Conservation (phyloP, 2,888 invertebrate genomes). For the Hirtodrosophila confusa region DNA sequence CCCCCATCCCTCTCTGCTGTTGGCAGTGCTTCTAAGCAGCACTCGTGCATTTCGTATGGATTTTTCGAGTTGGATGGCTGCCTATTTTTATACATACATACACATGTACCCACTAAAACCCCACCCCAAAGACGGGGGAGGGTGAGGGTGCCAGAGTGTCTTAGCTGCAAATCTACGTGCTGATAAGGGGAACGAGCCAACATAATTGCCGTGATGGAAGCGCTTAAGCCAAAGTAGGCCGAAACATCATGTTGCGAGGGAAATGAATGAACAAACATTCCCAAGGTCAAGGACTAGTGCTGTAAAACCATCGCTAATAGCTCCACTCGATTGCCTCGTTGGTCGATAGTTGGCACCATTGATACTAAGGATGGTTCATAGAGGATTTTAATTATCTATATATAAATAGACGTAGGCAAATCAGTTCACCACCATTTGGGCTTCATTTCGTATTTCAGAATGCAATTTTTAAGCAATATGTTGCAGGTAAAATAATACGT, state of each 20-base stretch:
- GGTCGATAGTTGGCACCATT: too few relatives aligned
- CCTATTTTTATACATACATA: constrained; percentile 8
- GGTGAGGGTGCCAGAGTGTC: constrained; percentile 16
- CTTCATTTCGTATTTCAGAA: too few relatives aligned
- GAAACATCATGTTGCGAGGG: constrained; percentile 6
- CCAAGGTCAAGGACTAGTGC: constrained; percentile 40
- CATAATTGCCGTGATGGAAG: constrained; percentile 15
- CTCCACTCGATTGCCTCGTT: too few relatives aligned
- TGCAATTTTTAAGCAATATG: too few relatives aligned
- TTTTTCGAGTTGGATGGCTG: constrained; percentile 9
- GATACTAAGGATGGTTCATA: too few relatives aligned
- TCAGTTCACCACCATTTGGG: too few relatives aligned
- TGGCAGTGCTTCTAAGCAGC: constrained; percentile 12
- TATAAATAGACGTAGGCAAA: too few relatives aligned
- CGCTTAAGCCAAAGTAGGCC: neutral
- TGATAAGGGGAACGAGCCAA: constrained; percentile 29
- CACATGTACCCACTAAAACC: too few relatives aligned
- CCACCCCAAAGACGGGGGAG: neutral
- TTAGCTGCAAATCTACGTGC: constrained; percentile 29
- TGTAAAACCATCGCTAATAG: too few relatives aligned
- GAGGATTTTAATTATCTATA: too few relatives aligned
- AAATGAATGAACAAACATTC: constrained; percentile 1
- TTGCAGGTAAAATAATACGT: too few relatives aligned
- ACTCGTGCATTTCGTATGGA: constrained; percentile 21
- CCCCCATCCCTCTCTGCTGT: neutral